Conservation (phyloP, 2,888 invertebrate genomes). For the Tigriopus californicus region DNA sequence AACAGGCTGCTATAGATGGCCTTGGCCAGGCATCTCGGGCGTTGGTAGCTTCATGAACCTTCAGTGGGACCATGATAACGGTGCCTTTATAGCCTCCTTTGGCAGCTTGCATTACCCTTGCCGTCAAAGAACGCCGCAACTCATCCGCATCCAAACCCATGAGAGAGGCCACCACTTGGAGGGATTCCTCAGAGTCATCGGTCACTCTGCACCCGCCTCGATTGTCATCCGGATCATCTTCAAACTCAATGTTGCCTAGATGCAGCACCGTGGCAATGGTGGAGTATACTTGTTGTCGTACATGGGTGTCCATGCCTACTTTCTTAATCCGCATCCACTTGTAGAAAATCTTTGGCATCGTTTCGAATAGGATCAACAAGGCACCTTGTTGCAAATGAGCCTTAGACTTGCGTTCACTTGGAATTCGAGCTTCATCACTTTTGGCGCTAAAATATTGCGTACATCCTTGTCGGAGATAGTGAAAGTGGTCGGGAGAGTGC, state of each 20-base stretch:
- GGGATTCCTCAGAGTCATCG: slow-evolving; percentile 39
- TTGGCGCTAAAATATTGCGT: slow-evolving; percentile 70
- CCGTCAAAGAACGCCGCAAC: slow-evolving; percentile 60
- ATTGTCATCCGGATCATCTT: slow-evolving; percentile 73
- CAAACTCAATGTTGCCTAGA: slow-evolving; percentile 84
- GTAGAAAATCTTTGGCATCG: slow-evolving; percentile 68
- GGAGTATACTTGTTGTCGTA: slow-evolving; percentile 58
- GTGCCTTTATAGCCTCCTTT: slow-evolving; percentile 16
- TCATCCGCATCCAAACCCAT: slow-evolving; percentile 61
- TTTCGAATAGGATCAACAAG: slow-evolving; percentile 76
- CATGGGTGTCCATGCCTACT: slow-evolving; percentile 53
- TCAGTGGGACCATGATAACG: slow-evolving; percentile 56
- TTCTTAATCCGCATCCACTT: slow-evolving; percentile 62
- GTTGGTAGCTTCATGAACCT: slow-evolving; percentile 75
- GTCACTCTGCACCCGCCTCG: slow-evolving; percentile 32
- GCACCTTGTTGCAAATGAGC: slow-evolving; percentile 43
- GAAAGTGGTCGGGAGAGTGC: slow-evolving; percentile 36
- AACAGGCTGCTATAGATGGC: slow-evolving; percentile 86
- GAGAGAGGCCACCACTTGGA: slow-evolving; percentile 43
- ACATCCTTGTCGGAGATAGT: slow-evolving; percentile 52
- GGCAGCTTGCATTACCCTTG: slow-evolving; percentile 60
- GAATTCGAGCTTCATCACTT: slow-evolving; percentile 42
- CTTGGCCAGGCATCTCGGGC: slow-evolving; percentile 93
- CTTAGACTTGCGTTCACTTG: slow-evolving; percentile 26
- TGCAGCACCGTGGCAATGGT: slow-evolving; percentile 84